Base-by-base conservation (phyloP, 2,888 invertebrate species). In the Cetonia aurata region DNA sequence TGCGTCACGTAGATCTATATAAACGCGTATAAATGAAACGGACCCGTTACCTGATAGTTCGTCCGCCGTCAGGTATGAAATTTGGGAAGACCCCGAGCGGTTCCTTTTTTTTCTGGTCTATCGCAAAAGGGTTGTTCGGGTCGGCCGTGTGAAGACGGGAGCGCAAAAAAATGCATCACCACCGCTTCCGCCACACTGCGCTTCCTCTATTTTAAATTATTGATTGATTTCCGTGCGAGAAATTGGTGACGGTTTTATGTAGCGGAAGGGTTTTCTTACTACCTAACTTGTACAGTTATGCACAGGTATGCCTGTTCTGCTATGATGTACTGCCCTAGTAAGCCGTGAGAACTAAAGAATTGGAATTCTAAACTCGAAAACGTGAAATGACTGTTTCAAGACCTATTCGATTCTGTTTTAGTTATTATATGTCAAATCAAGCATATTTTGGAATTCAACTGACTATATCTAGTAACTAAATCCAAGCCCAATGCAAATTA, bases 171-270 rank as follows among this genome's bases (percentile, higher is more conserved):
- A 73, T 68, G 72, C 74, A 73, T 71, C 62, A 33, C 72, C 71
- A 69, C 74, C 73, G 73, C 79, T 81, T 81, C 79, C 81, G 80
- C 80, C 81, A 80, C 82, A 80, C 80, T 80, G 79, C 80, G 78
- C 77, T 65, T 65, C 74, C 57, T 74, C 77, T 70, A 78, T 78
- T 80, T 77, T 77, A 75, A 80, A 79, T 77, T 79, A 79, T 80
- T 77, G 80, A 80, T 79, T 77, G 79, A 78, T 76, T 79, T 75
- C 71, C 66, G 69, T 72, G 67, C 62, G 53, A 65, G 67, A 75
- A 74, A 74, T 74, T 76, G 73, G 71, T 66, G 72, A 73, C 71
- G 71, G 73, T 42, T 77, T 80, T 79, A 80, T 80, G 79, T 80
- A 79, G 74, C 78, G 80, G 78, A 80, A 80, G 78, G 71, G 67